These are phyloP conservation scores for Sylvia atricapilla DNA, from an alignment of 2,113 vertebrate species.

Conservation along the genomic window DNA sequence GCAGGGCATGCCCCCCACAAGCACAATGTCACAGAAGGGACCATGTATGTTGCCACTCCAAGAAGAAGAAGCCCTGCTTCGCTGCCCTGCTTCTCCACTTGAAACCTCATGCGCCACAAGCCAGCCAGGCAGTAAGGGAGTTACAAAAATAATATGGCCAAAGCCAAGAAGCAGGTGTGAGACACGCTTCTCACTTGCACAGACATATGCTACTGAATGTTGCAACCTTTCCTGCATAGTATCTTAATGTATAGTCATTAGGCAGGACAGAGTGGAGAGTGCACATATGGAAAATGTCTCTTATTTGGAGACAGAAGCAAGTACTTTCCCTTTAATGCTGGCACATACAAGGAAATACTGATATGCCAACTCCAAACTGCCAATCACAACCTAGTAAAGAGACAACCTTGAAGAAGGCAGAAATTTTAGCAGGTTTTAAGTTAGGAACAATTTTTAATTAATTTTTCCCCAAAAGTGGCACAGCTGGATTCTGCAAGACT, in stretches of 20 bases:
- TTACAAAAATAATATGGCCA: neutral
- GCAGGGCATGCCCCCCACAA: neutral
- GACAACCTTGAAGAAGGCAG: neutral
- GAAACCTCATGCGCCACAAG: neutral
- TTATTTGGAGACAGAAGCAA: neutral
- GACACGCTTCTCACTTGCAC: neutral
- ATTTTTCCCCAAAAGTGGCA: neutral
- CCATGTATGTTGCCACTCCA: neutral
- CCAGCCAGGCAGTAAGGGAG: neutral
- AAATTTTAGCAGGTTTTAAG: neutral
- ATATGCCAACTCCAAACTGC: neutral
- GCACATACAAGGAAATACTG: neutral
- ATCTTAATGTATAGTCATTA: conserved; percentile 27
- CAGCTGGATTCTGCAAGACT: neutral
- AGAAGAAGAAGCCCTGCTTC: neutral
- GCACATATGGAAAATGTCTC: neutral
- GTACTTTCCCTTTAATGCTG: neutral
- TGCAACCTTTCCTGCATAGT: neutral
- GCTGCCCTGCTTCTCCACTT: neutral
- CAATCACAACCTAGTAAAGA: neutral
- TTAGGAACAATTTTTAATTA: neutral
- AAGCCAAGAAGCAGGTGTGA: conserved; percentile 42
- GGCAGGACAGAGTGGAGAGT: neutral
- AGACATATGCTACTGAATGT: neutral
- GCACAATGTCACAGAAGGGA: neutral